Percentiles rank a stretch among this genome's conserved stretches.
These are phyloP conservation scores for Gulo gulo DNA, from an alignment of 2,113 vertebrate genomes.

Conservation along the genomic window DNA sequence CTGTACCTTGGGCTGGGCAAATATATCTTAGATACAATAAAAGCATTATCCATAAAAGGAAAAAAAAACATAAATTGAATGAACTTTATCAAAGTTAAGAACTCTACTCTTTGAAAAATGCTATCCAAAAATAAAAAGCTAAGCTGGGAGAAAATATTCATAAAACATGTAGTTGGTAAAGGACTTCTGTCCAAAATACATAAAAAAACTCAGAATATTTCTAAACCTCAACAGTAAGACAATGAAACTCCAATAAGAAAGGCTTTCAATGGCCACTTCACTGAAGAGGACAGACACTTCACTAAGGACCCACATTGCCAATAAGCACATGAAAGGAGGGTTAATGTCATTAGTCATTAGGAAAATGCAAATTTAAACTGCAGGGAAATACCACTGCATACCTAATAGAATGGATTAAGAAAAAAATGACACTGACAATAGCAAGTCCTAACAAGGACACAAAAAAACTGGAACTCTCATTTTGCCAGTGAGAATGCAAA, in stretches of 20 bases:
- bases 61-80: background rate
- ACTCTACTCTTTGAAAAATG: background rate
- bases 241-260: background rate
- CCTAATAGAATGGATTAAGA: background rate
- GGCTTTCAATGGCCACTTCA: background rate
- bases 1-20: background rate
- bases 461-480: background rate
- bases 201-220: background rate
- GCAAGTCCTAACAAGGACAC: background rate
- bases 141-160: background rate
- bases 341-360: slow-evolving; percentile 1
- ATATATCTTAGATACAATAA: background rate
- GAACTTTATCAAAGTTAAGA: background rate
- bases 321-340: slow-evolving; percentile 4
- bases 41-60: background rate
- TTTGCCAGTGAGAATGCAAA: background rate
- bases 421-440: background rate
- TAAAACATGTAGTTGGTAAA: background rate
- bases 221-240: background rate
- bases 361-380: slow-evolving; percentile 1
- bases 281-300: background rate
- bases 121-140: background rate
- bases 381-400: background rate
- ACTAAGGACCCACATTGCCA: background rate
- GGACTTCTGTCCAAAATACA: background rate